Evolutionary conservation across 2,888 invertebrate genomes (phyloP), one percentile per base, ranked within the genome.

Genomic region (Clostera curtula): DNA sequence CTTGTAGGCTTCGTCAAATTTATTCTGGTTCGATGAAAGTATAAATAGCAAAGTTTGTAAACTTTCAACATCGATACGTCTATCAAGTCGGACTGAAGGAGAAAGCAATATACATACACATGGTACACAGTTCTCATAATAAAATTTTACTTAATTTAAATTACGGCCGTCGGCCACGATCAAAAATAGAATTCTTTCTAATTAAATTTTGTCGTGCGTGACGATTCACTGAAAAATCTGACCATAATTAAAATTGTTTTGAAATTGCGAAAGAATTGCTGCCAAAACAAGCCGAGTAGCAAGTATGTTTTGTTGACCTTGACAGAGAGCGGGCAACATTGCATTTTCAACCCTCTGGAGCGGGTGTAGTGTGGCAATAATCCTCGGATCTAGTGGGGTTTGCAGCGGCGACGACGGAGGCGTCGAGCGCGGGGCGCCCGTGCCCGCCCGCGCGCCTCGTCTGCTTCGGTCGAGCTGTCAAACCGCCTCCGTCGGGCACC

Each of bases 401-500:
- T 47, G 52, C 40, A 56, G 55, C 49, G 55, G 56, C 61, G 66
- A 53, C 56, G 67, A 49, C 57, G 60, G 49, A 60, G 59, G 60
- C 61, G 58, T 57, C 59, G 57, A 56, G 64, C 47, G 66, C 61
- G 67, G 69, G 65, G 65, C 67, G 64, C 59, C 47, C 51, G 61
- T 54, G 49, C 46, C 76, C 74, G 63, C 77, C 74, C 79, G 75
- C 76, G 67, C 74, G 67, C 61, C 68, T 63, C 61, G 61, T 54
- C 63, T 60, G 62, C 61, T 56, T 68, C 58, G 66, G 58, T 56
- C 56, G 66, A 75, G 75, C 79, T 83, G 80, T 83, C 83, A 83
- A 82, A 83, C 76, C 73, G 82, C 77, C 82, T 79, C 70, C 67
- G 79, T 72, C 80, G 56, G 77, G 76, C 80, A 75, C 59, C 62